Percentiles rank a stretch among this genome's conserved stretches.
phyloP scores from a whole-genome alignment of 1,140 invertebrate species.

The Heliothis virescens region DNA sequence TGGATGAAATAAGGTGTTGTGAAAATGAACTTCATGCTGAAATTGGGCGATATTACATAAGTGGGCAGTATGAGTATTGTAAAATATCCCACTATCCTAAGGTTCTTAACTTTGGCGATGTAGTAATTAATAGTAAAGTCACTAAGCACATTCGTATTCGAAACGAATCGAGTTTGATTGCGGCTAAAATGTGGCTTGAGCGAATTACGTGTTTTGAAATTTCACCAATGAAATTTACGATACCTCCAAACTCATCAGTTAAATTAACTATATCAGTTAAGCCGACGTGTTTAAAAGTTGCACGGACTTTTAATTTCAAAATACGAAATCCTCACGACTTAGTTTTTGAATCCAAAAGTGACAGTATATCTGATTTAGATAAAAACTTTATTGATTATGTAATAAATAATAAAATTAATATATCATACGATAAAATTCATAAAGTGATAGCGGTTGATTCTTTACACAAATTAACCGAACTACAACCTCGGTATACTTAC shows the following conservation, averaged over 20 bases:
- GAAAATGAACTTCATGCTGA: slow-evolving; percentile 75
- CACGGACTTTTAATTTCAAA: slow-evolving; percentile 66
- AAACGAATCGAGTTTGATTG: slow-evolving; percentile 70
- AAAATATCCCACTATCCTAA: slow-evolving; percentile 71
- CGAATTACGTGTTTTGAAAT: slow-evolving; percentile 68
- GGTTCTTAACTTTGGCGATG: slow-evolving; percentile 71
- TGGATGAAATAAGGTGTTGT: slow-evolving; percentile 73
- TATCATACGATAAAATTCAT: slow-evolving; percentile 58
- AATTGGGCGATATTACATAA: slow-evolving; percentile 78
- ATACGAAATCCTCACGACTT: slow-evolving; percentile 67
- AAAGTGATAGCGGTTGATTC: slow-evolving; percentile 66
- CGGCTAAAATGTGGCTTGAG: slow-evolving; percentile 68
- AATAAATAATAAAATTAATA: slow-evolving; percentile 63
- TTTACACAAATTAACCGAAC: slow-evolving; percentile 71
- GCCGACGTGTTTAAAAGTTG: slow-evolving; percentile 67
- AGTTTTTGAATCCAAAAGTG: slow-evolving; percentile 41
- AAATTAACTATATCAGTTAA: slow-evolving; percentile 65
- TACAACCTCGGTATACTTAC: slow-evolving; percentile 69
- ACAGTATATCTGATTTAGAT: slow-evolving; percentile 41
- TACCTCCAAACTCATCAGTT: slow-evolving; percentile 69
- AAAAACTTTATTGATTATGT: slow-evolving; percentile 68
- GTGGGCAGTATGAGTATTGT: slow-evolving; percentile 75
- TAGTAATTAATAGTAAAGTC: slow-evolving; percentile 65
- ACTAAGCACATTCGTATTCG: slow-evolving; percentile 67
- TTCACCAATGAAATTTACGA: slow-evolving; percentile 64